Base-by-base conservation (phyloP, 2,113 vertebrate species). In the Sinocyclocheilus maitianheensis region DNA sequence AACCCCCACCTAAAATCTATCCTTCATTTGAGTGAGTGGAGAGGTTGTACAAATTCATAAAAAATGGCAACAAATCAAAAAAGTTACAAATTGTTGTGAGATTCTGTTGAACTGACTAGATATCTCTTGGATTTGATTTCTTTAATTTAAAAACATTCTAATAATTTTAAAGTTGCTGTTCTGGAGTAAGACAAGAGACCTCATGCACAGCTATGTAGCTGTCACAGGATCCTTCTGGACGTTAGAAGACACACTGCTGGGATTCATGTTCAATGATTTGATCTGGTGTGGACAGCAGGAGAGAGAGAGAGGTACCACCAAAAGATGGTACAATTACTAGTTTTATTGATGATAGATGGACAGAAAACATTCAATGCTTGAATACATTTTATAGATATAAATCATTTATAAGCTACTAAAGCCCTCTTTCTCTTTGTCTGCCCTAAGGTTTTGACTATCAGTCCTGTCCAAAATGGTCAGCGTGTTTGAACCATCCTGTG, bases 221-320 rank as follows among this genome's bases (percentile, higher is more conserved):
- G 87, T 92, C 13, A 86, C 87, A 2, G 87, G 46, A 22, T 53
- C 88, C 55, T 91, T 94, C 89, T 95, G 93, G 94, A 96, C 95
- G 0, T 93, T 96, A 63, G 95, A 95, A 85, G 91, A 95, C 90
- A 96, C 94, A 0, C 89, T 95, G 69, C 93, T 91, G 7, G 94
- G 95, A 58, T 95, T 93, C 89, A 91, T 96, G 93, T 96, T 96
- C 86, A 95, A 95, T 1, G 91, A 94, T 86, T 94, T 96, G 60
- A 84, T 93, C 83, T 96, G 94, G 94, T 96, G 95, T 58, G 90
- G 94, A 51, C 93, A 91, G 81, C 85, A 92, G 4, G 88, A 92
- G 26, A 80, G 43, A 62, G 85, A 91, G 22, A 87, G 88, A 5
- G 94, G 94, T 95, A 83, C 7, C 20, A 40, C 20, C 34, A 72